Evolutionary conservation across 2,888 invertebrate species (phyloP).

Genomic region (Eucriotettix oculatus): DNA sequence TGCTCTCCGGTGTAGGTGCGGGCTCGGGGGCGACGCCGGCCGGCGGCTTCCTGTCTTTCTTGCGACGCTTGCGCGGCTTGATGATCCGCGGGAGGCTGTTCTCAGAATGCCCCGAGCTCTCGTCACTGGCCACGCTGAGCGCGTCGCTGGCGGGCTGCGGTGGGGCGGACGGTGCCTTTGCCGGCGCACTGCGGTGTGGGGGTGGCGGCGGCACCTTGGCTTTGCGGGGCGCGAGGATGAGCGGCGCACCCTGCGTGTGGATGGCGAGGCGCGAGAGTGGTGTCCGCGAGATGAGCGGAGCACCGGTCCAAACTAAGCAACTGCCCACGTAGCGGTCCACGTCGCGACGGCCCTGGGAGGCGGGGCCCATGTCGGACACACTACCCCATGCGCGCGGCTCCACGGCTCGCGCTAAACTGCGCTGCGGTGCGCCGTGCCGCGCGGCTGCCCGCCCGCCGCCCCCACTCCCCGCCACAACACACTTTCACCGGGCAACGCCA

Average conservation of each 20-base stretch:
- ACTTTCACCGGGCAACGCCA: too few relatives aligned
- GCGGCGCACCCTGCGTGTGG: conserved; percentile 72
- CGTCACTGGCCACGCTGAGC: conserved; percentile 58
- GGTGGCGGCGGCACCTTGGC: conserved; percentile 7
- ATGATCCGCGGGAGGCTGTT: conserved; percentile 74
- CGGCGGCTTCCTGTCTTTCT: conserved; percentile 75
- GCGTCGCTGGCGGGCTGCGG: conserved; percentile 37
- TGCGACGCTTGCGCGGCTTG: conserved; percentile 74
- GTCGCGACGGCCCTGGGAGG: conserved; percentile 38
- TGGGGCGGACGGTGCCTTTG: conserved; percentile 12
- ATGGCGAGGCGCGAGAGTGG: conserved; percentile 59
- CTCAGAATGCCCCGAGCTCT: conserved; percentile 55
- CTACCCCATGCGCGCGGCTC: neutral
- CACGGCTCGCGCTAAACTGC: neutral
- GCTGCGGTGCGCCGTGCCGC: neutral
- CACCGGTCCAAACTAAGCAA: conserved; percentile 57
- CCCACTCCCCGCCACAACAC: conserved; percentile 1
- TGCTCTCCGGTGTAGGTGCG: conserved; percentile 2
- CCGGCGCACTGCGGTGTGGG: conserved; percentile 6
- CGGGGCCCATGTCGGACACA: conserved; percentile 47
- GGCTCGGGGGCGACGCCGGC: conserved; percentile 19
- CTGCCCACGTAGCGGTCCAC: conserved; percentile 47
- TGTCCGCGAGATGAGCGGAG: conserved; percentile 54
- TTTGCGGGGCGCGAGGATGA: conserved; percentile 48
- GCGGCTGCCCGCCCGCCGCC: neutral